Evolutionary conservation across 1,140 invertebrate species (phyloP).

Genomic region (Pectinophora gossypiella): DNA sequence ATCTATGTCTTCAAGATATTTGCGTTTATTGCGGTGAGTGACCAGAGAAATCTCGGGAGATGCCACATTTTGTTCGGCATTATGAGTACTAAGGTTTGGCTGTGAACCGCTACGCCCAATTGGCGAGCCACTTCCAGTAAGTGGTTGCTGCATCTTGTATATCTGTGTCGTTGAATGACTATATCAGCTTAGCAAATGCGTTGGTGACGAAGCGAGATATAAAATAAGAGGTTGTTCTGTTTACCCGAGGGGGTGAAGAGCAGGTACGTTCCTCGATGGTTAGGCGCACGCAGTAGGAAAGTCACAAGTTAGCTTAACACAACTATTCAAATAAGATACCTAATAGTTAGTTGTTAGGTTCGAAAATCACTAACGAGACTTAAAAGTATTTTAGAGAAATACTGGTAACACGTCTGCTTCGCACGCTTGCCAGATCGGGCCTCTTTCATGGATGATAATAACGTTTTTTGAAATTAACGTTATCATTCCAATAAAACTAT

Average conservation of each 20-base stretch:
- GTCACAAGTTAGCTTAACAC: neutral
- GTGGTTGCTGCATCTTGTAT: neutral
- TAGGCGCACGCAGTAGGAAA: neutral
- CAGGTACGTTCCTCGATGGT: neutral
- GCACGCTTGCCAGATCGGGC: too few species aligned
- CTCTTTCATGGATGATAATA: too few species aligned
- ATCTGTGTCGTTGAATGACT: neutral
- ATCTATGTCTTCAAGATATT: neutral
- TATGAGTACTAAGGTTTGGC: neutral
- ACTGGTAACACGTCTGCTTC: neutral
- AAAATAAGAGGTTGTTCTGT: neutral
- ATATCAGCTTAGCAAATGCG: neutral
- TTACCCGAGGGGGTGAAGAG: neutral
- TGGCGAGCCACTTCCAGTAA: neutral
- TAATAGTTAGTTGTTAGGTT: neutral
- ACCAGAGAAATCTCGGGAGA: neutral
- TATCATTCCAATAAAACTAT: too few species aligned
- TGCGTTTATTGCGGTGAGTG: neutral
- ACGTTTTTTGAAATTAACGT: too few species aligned
- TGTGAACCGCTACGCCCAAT: neutral
- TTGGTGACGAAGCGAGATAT: neutral
- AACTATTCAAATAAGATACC: neutral
- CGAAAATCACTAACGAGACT: neutral
- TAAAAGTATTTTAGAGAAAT: neutral
- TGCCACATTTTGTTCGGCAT: neutral